phyloP scores from a whole-genome alignment of 2,888 invertebrate species.

The Drosophila prolongata region DNA sequence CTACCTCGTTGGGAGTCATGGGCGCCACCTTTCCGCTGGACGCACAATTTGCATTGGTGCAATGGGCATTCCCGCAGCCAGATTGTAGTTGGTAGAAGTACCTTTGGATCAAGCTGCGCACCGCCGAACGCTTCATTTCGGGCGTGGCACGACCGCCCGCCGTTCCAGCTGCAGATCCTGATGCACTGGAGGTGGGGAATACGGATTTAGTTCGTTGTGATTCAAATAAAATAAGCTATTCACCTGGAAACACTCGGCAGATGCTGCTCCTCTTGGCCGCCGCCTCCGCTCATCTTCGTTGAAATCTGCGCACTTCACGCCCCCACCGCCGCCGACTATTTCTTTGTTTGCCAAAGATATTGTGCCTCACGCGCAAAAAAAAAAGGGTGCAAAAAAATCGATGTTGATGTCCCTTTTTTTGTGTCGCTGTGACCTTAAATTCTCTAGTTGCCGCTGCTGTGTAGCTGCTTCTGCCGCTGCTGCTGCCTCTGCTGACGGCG shows the following conservation, averaged over 20 bases:
- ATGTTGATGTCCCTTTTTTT: slow-evolving; percentile 70
- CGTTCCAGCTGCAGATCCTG: slow-evolving; percentile 45
- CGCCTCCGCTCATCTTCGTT: slow-evolving; percentile 51
- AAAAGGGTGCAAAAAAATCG: slow-evolving; percentile 76
- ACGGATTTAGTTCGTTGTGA: background rate
- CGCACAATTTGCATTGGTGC: slow-evolving; percentile 94
- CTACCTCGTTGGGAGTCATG: slow-evolving; percentile 94
- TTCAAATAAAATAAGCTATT: background rate
- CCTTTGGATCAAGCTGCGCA: slow-evolving; percentile 94
- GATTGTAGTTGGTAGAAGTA: slow-evolving; percentile 96
- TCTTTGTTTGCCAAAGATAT: slow-evolving; percentile 57
- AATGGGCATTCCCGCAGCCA: slow-evolving; percentile 95
- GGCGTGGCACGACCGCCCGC: slow-evolving; percentile 60
- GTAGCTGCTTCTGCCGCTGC: slow-evolving; percentile 11
- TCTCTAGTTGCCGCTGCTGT: slow-evolving; percentile 27
- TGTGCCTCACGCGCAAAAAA: slow-evolving; percentile 36
- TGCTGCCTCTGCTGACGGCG: slow-evolving; percentile 14
- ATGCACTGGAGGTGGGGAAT: slow-evolving; percentile 39
- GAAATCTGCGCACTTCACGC: slow-evolving; percentile 13
- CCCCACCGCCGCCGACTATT: slow-evolving; percentile 11
- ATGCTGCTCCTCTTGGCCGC: slow-evolving; percentile 55
- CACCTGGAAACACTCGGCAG: slow-evolving; percentile 51
- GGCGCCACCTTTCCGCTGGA: slow-evolving; percentile 93
- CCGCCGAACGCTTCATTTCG: slow-evolving; percentile 90
- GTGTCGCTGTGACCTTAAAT: slow-evolving; percentile 27